These are phyloP conservation scores for Eulemur rubriventer DNA, from an alignment of 2,797 vertebrate genomes.

Conservation along the genomic window DNA sequence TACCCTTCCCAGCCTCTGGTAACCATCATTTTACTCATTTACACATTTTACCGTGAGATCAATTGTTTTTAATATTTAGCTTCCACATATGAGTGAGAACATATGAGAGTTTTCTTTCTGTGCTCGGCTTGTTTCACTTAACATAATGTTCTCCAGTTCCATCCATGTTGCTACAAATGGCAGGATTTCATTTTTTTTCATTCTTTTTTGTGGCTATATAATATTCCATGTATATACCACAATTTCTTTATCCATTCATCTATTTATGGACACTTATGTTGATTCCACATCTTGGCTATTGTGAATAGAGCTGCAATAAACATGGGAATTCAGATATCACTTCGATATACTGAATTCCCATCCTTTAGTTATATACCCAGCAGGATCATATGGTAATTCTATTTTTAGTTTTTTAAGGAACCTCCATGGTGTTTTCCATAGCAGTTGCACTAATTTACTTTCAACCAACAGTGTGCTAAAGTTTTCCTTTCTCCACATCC, in stretches of 20 bases:
- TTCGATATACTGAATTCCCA: not conserved
- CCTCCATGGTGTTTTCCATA: not conserved
- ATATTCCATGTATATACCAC: not conserved
- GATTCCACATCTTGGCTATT: not conserved
- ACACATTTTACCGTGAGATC: not conserved
- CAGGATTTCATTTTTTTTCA: not conserved
- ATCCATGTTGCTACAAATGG: not conserved
- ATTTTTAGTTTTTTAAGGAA: not conserved
- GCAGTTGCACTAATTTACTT: not conserved
- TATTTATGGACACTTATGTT: not conserved
- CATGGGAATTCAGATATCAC: not conserved
- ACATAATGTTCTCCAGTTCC: not conserved
- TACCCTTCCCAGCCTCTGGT: not conserved
- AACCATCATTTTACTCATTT: not conserved
- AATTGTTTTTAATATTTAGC: not conserved
- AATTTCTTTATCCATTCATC: not conserved
- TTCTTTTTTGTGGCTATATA: not conserved
- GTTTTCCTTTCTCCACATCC: not conserved
- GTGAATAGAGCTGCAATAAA: not conserved
- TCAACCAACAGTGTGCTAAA: not conserved
- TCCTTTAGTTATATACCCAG: not conserved
- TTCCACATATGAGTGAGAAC: not conserved
- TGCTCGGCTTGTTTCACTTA: not conserved
- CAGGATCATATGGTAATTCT: not conserved
- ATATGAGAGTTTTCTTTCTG: not conserved